phyloP scores from a whole-genome alignment of 2,113 vertebrate genomes.

The Turdus rufiventris region DNA sequence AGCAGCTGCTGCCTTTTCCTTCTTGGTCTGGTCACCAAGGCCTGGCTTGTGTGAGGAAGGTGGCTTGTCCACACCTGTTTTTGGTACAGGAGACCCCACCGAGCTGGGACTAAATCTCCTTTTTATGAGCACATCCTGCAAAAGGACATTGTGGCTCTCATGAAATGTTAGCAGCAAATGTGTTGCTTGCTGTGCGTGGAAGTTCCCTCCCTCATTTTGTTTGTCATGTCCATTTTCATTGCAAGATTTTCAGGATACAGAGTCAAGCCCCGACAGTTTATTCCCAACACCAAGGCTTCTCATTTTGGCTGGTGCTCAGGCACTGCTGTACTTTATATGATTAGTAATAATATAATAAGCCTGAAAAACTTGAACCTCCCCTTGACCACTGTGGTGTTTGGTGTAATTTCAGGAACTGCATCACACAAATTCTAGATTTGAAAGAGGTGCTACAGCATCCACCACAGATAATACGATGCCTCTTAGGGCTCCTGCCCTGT shows the following conservation, averaged over 20 bases:
- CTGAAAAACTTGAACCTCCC: background rate
- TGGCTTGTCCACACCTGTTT: background rate
- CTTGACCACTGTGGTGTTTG: background rate
- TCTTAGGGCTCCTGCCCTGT: background rate
- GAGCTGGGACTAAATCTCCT: too few relatives aligned
- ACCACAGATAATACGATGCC: fast-evolving
- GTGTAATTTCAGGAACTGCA: background rate
- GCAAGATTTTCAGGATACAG: background rate
- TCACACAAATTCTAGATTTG: background rate
- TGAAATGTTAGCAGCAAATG: background rate
- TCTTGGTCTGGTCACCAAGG: background rate
- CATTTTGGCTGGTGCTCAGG: background rate
- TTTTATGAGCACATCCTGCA: background rate
- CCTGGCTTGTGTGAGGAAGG: background rate
- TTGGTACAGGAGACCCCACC: background rate
- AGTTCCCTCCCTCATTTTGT: background rate
- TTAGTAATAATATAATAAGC: background rate
- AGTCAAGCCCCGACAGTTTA: background rate
- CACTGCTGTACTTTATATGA: background rate
- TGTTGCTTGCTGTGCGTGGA: background rate
- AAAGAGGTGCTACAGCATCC: background rate
- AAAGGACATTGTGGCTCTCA: fast-evolving
- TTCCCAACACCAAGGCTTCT: background rate
- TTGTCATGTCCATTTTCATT: background rate
- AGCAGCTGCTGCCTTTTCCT: background rate